Base-by-base conservation (phyloP, 1,140 invertebrate genomes). In the Bombus sibiricus region DNA sequence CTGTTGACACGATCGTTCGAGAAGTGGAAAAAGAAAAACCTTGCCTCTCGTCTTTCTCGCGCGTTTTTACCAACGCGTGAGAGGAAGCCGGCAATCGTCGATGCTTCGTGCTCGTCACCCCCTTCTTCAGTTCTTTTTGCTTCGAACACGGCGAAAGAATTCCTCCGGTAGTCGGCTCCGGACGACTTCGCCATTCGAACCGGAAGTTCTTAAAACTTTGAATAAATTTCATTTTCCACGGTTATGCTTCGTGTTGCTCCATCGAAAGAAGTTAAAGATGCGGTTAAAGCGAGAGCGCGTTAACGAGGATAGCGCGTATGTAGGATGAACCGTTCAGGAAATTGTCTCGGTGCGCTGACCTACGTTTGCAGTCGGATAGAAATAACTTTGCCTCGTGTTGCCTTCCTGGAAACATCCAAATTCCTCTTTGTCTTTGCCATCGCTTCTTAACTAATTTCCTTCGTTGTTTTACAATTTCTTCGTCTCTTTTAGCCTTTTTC, bases 301-400 rank as follows among this genome's bases (percentile, higher is more conserved):
- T 39, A 75, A 82, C 69, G n/a, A 82, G 53, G 81, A 47, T 47
- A 43, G 71, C 41, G 9, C 71, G 71, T n/a, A 43, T 22, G 47
- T 53, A 53, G 71, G 13, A 82, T 47, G 53, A 41, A 34, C 28
- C 85, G n/a, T 88, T 90, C 75, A 82, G 88, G 82, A 93, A 92
- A 92, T 92, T 87, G 89, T 93, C 92, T 92, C 90, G 87, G 91
- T 92, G 93, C 93, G 90, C 89, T 93, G 93, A 94, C 93, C 93
- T 85, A 73, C 91, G 81, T 83, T 87, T 78, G 82, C 81, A 74
- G 62, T 69, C 72, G 74, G 91, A 87, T 93, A 87, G 88, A 93
- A 94, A 94, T 94, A 94, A 92, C 93, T 89, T 90, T 87, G 89
- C 82, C 78, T 47, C 84, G 75, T 37, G 53, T 25, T 76, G 78